These are phyloP conservation scores for Rallus crepitans DNA, from an alignment of 2,797 vertebrate species.

Conservation along the genomic window DNA sequence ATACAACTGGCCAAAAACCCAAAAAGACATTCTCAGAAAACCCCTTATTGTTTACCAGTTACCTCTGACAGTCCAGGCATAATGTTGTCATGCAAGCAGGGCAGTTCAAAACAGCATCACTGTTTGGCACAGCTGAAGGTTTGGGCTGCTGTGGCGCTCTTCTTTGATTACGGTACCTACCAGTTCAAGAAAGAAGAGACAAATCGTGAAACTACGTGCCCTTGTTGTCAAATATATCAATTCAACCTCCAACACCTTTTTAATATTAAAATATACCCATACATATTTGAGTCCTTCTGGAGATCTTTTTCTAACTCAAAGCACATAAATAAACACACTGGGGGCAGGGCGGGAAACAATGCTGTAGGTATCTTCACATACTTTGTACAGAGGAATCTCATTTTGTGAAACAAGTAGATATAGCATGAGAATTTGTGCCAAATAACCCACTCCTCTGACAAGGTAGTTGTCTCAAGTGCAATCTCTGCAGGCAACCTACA, in stretches of 20 bases:
- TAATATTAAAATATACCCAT: neutral
- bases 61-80: slow-evolving; percentile 98
- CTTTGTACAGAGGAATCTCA: neutral
- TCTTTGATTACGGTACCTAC: slow-evolving; percentile 79
- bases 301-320: neutral
- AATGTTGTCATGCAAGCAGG: slow-evolving; percentile 96
- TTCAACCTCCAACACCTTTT: neutral
- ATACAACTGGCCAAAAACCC: neutral
- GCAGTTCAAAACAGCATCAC: slow-evolving; percentile 95
- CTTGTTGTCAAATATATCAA: neutral
- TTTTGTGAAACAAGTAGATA: neutral
- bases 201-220: neutral
- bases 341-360: neutral
- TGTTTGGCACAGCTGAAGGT: slow-evolving; percentile 79
- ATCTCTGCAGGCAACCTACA: neutral
- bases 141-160: slow-evolving; percentile 6
- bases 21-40: neutral
- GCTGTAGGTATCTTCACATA: neutral
- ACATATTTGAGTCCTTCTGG: neutral
- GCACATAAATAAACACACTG: neutral
- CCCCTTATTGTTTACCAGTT: neutral
- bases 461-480: neutral
- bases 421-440: neutral
- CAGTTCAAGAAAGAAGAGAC: neutral
- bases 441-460: neutral